Base-by-base conservation (phyloP, 2,888 invertebrate species). In the Spatulosminthurus flaviceps region DNA sequence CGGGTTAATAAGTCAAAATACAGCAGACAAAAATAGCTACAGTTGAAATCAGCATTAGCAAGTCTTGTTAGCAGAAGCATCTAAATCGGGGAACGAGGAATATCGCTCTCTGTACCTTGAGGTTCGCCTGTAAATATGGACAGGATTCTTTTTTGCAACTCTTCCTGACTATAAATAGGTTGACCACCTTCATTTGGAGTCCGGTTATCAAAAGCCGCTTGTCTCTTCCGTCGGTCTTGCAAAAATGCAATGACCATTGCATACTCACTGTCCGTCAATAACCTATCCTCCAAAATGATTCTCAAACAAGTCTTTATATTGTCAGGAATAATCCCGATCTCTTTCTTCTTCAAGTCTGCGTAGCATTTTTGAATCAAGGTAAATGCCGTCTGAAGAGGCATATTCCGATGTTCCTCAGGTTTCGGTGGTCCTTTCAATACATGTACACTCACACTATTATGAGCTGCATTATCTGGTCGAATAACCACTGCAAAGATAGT, bases 391-490 rank as follows among this genome's bases (percentile, higher is more conserved):
- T 21, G 13, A 5, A 77, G 26, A 2, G 77, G 67, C 77, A 77
- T 77, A 26, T 77, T 77, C 21, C 77, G 42, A 41, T 77, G 77
- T 42, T 77, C 77, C 70, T 78, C 71, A 1, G 78, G 71, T 88
- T 90, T 81, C 85, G 86, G n/a, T 86, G 82, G 81, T 34, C 84
- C 84, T 66, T 81, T 64, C 19, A 84, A 79, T 19, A 83, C 82
- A 64, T 83, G 83, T 34, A 84, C 82, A 51, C 81, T 80, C 0
- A 83, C 51, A 66, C 77, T 81, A 13, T 80, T 41, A 43, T 76
- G 76, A 13, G 41, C 34, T 64, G 82, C 84, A 70, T 83, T 82
- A 11, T 84, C 84, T 0, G 79, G 77, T 61, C 80, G 74, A 73
- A 84, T 82, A 9, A 84, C 81, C 26, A 83, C 79, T 21, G 83